These are phyloP conservation scores for Harlomillsia oculata DNA, from an alignment of 1,140 invertebrate species.

Conservation along the genomic window DNA sequence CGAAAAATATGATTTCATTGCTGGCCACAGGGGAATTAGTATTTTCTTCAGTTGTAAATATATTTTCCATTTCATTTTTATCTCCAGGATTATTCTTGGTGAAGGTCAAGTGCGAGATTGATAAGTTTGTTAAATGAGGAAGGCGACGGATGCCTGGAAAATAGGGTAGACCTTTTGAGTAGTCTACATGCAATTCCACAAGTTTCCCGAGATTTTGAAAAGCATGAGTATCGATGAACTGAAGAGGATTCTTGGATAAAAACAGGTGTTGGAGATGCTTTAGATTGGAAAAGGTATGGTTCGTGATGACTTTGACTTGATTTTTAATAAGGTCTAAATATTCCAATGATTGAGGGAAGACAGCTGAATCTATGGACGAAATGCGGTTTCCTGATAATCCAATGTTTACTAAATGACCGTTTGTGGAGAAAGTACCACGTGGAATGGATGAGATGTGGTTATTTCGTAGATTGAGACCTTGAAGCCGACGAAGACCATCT, in stretches of 20 bases:
- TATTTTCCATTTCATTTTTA: too few species aligned
- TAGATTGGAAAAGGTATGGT: conserved; percentile 23
- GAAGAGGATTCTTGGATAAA: conserved; percentile 15
- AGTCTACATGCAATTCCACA: conserved; percentile 17
- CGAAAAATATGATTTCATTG: too few species aligned
- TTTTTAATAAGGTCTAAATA: conserved; percentile 22
- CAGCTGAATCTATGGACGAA: conserved; percentile 1
- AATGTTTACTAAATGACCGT: conserved; percentile 13
- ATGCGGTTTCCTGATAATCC: conserved; percentile 17
- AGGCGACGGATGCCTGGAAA: conserved; percentile 20
- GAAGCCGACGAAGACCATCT: conserved; percentile 10
- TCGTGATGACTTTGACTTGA: conserved; percentile 15
- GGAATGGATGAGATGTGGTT: conserved; percentile 17
- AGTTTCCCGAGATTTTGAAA: conserved; percentile 22
- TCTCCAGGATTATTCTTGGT: too few species aligned
- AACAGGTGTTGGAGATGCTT: background rate
- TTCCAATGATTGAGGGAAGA: conserved; percentile 13
- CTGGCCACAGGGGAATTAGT: too few species aligned
- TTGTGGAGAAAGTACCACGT: conserved; percentile 8
- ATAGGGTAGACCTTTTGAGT: conserved; percentile 1
- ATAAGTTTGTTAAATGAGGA: conserved; percentile 17
- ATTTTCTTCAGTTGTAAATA: too few species aligned
- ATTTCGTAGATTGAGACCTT: conserved; percentile 13
- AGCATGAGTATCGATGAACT: conserved; percentile 13
- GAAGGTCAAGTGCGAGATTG: conserved; percentile 19